phyloP scores from a whole-genome alignment of 2,888 invertebrate genomes.

The Nomada lathburiana region DNA sequence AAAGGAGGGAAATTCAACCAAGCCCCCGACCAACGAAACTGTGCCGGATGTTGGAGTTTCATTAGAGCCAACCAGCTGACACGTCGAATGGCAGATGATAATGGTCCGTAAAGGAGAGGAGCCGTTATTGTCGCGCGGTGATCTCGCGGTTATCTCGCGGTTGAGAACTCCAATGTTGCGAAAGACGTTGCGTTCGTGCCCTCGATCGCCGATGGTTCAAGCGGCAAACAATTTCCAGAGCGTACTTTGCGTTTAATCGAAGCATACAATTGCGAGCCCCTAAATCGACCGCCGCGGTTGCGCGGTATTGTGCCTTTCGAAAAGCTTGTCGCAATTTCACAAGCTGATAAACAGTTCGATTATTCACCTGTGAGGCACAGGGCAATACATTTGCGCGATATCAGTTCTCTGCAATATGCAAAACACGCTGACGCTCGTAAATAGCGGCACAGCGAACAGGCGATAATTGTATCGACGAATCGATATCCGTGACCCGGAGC shows the following conservation, averaged over 20 bases:
- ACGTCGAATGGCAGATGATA: conserved; percentile 60
- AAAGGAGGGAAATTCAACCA: conserved; percentile 42
- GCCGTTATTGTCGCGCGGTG: conserved; percentile 58
- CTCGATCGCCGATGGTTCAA: neutral
- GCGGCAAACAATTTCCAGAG: no score
- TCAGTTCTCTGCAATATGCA: neutral
- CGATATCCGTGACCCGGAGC: neutral
- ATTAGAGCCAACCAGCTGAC: conserved; percentile 65
- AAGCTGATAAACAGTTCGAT: neutral
- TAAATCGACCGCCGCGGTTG: neutral
- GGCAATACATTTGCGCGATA: neutral
- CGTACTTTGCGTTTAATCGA: neutral
- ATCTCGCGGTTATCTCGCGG: conserved; percentile 48
- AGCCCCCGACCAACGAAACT: conserved; percentile 13
- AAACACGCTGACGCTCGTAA: neutral
- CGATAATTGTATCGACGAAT: no score
- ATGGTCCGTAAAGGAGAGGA: conserved; percentile 60
- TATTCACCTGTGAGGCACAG: neutral
- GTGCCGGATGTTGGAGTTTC: conserved; percentile 67
- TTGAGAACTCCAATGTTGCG: conserved; percentile 47
- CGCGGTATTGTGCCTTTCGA: neutral
- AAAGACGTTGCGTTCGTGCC: neutral
- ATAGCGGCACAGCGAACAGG: neutral
- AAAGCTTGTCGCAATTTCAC: neutral
- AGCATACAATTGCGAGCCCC: neutral